phyloP scores from a whole-genome alignment of 2,888 invertebrate species.

The Aphodius granarius region DNA sequence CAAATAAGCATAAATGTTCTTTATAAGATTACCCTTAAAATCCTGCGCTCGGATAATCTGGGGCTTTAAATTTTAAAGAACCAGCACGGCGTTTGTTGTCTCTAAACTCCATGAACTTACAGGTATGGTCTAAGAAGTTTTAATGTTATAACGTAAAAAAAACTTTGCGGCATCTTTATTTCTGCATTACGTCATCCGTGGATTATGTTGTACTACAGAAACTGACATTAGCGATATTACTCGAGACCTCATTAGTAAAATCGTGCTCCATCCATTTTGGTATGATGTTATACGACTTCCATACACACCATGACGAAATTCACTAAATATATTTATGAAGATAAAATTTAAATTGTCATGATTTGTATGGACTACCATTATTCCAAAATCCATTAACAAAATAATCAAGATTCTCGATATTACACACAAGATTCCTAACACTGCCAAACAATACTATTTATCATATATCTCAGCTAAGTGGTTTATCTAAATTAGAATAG shows the following conservation, averaged over 20 bases:
- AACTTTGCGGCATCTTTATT: neutral
- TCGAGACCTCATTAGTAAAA: neutral
- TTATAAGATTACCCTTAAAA: neutral
- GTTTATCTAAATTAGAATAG: neutral
- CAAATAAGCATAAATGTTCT: neutral
- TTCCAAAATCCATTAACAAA: too few relatives aligned
- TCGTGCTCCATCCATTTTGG: neutral
- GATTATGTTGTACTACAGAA: neutral
- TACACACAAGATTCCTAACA: too few relatives aligned
- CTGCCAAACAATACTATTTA: neutral
- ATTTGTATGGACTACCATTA: too few relatives aligned
- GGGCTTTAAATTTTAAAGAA: neutral
- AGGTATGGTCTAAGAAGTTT: too few relatives aligned
- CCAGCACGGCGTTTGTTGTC: neutral
- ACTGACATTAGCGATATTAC: neutral
- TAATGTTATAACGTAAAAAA: neutral
- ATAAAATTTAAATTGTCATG: too few relatives aligned
- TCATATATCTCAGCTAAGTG: neutral
- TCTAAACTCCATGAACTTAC: neutral
- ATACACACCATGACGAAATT: neutral
- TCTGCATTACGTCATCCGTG: neutral
- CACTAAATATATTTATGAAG: neutral
- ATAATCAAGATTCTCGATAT: too few relatives aligned
- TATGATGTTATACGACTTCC: neutral
- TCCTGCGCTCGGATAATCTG: neutral